These are phyloP conservation scores for Solea solea DNA, from an alignment of 2,113 vertebrate species.

Conservation along the genomic window DNA sequence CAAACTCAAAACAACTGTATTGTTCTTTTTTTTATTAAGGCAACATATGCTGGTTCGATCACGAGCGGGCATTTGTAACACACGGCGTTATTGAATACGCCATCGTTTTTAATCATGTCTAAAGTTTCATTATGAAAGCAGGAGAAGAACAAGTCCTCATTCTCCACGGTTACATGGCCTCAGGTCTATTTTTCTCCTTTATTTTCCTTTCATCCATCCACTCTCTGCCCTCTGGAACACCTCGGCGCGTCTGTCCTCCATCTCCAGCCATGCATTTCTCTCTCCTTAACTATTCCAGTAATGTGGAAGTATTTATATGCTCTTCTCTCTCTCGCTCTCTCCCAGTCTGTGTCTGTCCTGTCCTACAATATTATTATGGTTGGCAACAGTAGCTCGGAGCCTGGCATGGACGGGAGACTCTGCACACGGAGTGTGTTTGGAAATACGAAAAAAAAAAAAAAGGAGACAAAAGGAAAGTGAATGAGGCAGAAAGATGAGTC, in stretches of 20 bases:
- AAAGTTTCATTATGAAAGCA: slow-evolving; percentile 6
- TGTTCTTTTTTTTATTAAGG: not conserved
- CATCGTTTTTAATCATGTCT: not conserved
- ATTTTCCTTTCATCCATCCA: slow-evolving; percentile 52
- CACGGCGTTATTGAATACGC: slow-evolving; percentile 10
- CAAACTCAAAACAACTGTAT: not conserved
- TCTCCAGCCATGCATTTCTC: slow-evolving; percentile 54
- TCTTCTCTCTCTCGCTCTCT: slow-evolving; percentile 46
- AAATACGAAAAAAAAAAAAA: not conserved
- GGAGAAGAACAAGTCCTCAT: not conserved
- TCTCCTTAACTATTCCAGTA: slow-evolving; percentile 66
- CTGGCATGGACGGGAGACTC: slow-evolving; percentile 44
- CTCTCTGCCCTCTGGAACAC: slow-evolving; percentile 64
- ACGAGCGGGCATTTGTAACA: not conserved
- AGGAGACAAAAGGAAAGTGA: slow-evolving; percentile 20
- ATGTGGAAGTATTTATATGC: slow-evolving; percentile 73
- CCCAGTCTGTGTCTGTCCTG: slow-evolving; percentile 9
- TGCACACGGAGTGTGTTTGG: not conserved
- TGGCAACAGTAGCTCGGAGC: slow-evolving; percentile 61
- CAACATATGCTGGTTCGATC: not conserved
- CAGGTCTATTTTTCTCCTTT: slow-evolving; percentile 32
- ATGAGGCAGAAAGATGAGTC: slow-evolving; percentile 32
- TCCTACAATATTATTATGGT: slow-evolving; percentile 74
- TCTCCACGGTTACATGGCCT: not conserved
- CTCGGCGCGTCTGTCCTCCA: slow-evolving; percentile 59